Conservation (phyloP, 2,797 vertebrate species). For the Philypnodon macrostomus region DNA sequence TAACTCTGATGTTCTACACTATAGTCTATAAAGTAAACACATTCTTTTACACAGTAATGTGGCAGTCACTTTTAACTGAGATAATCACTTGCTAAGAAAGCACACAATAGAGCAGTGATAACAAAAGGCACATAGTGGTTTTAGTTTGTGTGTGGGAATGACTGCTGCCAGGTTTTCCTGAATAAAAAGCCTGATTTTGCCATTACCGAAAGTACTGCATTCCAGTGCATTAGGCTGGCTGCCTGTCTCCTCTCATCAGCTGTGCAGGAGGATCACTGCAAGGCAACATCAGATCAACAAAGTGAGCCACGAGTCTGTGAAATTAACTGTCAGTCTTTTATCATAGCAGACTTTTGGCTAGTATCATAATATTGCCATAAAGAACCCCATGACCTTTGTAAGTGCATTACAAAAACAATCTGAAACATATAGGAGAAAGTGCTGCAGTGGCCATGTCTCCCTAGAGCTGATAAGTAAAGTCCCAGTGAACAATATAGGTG, state of each 20-base stretch:
- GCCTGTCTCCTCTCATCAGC: conserved; percentile 37
- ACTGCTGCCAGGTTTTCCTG: conserved; percentile 4
- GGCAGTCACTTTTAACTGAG: neutral
- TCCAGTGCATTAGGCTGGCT: conserved; percentile 33
- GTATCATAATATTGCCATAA: neutral
- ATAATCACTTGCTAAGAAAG: conserved; percentile 1
- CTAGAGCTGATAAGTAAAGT: conserved; percentile 26
- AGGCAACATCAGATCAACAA: conserved; percentile 2
- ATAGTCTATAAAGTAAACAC: too few relatives aligned
- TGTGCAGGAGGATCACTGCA: conserved; percentile 7
- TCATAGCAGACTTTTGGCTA: conserved; percentile 7
- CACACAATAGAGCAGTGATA: conserved; percentile 3
- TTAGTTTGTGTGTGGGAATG: conserved; percentile 5
- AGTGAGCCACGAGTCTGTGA: too few relatives aligned
- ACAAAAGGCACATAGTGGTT: neutral
- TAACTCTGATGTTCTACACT: too few relatives aligned
- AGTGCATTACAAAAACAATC: neutral
- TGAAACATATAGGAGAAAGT: conserved; percentile 5
- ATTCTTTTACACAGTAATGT: too few relatives aligned
- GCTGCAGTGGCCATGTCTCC: conserved; percentile 7
- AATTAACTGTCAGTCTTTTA: conserved; percentile 42
- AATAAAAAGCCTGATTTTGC: conserved; percentile 17
- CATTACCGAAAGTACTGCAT: conserved; percentile 32
- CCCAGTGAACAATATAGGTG: conserved; percentile 61
- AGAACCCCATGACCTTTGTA: conserved; percentile 1